phyloP scores from a whole-genome alignment of 2,888 invertebrate genomes.

The Exocentrus adspersus region DNA sequence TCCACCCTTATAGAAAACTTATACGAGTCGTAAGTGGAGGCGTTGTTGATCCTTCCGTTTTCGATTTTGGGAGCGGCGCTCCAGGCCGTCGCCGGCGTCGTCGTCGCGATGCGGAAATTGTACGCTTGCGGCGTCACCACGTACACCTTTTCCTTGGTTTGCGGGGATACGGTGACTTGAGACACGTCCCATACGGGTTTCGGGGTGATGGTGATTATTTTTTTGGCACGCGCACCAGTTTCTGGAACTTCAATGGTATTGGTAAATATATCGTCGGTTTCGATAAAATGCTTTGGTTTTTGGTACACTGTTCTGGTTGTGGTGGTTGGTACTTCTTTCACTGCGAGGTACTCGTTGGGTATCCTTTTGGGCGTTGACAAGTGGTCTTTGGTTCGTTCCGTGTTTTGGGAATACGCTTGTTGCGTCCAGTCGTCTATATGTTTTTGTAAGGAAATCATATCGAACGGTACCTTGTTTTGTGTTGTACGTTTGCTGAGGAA shows the following conservation, averaged over 20 bases:
- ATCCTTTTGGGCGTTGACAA: constrained; percentile 78
- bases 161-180: constrained; percentile 77
- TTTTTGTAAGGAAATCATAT: constrained; percentile 79
- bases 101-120: constrained; percentile 57
- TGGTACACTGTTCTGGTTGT: no score
- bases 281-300: no score
- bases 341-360: constrained; percentile 76
- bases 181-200: constrained; percentile 71
- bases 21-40: constrained; percentile 38
- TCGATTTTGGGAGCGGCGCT: constrained; percentile 58
- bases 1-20: constrained; percentile 53
- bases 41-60: constrained; percentile 48
- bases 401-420: constrained; percentile 73
- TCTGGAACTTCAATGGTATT: no score
- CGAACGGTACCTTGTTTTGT: constrained; percentile 73
- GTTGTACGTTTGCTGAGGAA: constrained; percentile 58
- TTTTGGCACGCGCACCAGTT: no score
- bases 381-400: constrained; percentile 59
- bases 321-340: no score
- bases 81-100: constrained; percentile 53
- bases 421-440: constrained; percentile 89
- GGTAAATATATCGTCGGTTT: no score
- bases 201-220: no score
- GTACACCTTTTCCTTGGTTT: constrained; percentile 82
- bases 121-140: constrained; percentile 83